Conservation (phyloP, 2,113 vertebrate genomes). For the Struthio camelus region DNA sequence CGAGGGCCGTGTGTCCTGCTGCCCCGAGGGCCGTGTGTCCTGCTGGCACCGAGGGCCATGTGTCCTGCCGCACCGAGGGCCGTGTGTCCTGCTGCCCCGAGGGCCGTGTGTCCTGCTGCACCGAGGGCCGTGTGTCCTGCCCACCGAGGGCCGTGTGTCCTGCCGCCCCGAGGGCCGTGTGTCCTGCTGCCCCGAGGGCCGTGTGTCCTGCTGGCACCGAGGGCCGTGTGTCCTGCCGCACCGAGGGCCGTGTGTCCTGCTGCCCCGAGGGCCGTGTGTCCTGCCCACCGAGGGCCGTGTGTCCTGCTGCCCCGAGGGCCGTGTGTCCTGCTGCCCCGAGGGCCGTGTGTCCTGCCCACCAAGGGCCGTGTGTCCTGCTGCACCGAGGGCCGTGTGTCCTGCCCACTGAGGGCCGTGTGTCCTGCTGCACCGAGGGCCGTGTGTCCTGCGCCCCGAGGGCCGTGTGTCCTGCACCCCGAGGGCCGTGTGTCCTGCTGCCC, state of each 20-base stretch:
- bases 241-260: no score
- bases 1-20: no score
- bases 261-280: no score
- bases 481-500: no score
- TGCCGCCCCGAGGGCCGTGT: not conserved
- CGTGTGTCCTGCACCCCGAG: not conserved
- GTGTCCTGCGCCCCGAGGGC: not conserved
- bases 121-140: not conserved
- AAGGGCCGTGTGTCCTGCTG: not conserved
- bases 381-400: not conserved
- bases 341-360: not conserved
- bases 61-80: no score
- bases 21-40: not conserved
- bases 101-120: no score
- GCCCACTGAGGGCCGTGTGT: no score
- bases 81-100: not conserved
- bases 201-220: not conserved
- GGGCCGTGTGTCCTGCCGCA: no score
- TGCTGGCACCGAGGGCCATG: not conserved
- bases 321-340: no score
- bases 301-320: not conserved
- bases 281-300: no score
- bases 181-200: not conserved
- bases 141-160: no score
- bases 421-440: not conserved